Percentiles rank a stretch among this genome's conserved stretches.
phyloP scores from a whole-genome alignment of 1,140 invertebrate species.

The Drosophila littoralis region DNA sequence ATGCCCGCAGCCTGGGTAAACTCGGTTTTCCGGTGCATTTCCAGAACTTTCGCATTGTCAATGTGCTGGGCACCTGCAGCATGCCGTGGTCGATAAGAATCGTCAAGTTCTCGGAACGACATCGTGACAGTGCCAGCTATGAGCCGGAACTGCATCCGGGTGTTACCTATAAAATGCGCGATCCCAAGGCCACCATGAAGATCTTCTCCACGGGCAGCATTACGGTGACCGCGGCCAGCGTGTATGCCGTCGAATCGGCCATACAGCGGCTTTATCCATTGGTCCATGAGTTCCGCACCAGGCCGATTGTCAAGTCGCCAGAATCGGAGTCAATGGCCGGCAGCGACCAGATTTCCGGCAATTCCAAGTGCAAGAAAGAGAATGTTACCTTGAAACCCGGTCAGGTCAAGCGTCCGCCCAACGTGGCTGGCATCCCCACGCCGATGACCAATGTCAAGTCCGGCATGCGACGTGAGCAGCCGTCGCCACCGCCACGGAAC shows the following conservation, averaged over 20 bases:
- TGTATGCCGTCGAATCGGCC: constrained; percentile 93
- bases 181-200: constrained; percentile 96
- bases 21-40: constrained; percentile 96
- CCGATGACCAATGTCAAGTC: neutral
- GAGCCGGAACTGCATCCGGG: constrained; percentile 99
- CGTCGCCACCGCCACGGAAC: neutral
- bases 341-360: neutral
- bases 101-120: constrained; percentile 92
- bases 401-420: too few species aligned
- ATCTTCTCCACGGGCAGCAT: constrained; percentile 99
- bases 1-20: constrained; percentile 96
- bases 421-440: neutral
- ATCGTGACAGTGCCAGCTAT: constrained; percentile 94
- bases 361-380: neutral
- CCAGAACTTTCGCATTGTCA: constrained; percentile 97
- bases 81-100: constrained; percentile 99
- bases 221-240: constrained; percentile 96
- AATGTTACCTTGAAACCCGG: too few species aligned
- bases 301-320: constrained; percentile 89
- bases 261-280: constrained; percentile 97
- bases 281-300: constrained; percentile 95
- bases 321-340: constrained; percentile 21
- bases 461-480: neutral
- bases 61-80: constrained; percentile 98
- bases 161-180: constrained; percentile 96